phyloP scores from a whole-genome alignment of 64 coral and sea anemone species.

The Pocillopora verrucosa region DNA sequence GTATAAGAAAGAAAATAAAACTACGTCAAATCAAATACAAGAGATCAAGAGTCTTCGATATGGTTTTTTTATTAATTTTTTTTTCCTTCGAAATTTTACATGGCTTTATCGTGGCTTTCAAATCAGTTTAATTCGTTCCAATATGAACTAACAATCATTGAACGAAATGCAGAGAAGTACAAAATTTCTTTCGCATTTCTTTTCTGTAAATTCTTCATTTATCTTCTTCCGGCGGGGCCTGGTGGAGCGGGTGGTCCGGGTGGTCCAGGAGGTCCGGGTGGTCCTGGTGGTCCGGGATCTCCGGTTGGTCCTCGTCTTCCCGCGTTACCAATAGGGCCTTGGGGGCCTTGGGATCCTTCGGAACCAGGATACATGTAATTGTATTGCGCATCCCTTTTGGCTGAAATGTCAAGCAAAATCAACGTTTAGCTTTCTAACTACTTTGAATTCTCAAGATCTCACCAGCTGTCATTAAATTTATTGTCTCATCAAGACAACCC shows the following conservation, averaged over 20 bases:
- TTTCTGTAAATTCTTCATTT: background rate
- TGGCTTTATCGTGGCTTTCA: too few relatives aligned
- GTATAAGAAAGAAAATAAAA: too few relatives aligned
- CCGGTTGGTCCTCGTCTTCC: constrained; percentile 28
- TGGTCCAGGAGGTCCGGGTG: constrained; percentile 26
- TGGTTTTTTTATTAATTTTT: too few relatives aligned
- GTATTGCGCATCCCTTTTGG: background rate
- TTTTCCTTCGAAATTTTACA: too few relatives aligned
- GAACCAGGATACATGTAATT: background rate
- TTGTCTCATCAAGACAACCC: too few relatives aligned
- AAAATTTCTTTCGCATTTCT: background rate
- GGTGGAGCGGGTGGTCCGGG: constrained; percentile 38
- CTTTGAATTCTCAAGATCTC: too few relatives aligned
- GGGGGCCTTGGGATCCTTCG: constrained; percentile 45
- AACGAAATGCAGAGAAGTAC: background rate
- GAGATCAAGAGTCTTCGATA: too few relatives aligned
- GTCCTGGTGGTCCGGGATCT: constrained; percentile 27
- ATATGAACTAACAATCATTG: background rate
- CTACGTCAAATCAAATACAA: too few relatives aligned
- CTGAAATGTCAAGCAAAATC: background rate
- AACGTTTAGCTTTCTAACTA: background rate
- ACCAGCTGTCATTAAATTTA: too few relatives aligned
- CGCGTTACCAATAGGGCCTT: constrained; percentile 9
- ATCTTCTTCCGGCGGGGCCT: constrained; percentile 8
- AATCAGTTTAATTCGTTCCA: too few relatives aligned